Evolutionary conservation across 2,797 vertebrate genomes (phyloP), one percentile per base, ranked within the genome.

Genomic region (Gymnoscopelus microlampas): DNA sequence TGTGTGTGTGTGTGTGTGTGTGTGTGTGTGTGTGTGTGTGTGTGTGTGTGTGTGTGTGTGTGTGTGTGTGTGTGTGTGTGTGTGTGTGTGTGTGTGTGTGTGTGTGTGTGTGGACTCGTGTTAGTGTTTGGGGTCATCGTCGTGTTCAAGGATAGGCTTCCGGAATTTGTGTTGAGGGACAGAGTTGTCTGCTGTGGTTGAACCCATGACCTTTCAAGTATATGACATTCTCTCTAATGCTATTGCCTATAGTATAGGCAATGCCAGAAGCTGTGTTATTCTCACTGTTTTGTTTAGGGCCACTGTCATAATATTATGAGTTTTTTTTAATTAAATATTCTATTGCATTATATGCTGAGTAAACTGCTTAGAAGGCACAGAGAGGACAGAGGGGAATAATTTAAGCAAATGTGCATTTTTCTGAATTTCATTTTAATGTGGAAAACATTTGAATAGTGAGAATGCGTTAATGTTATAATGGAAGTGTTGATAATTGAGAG

Each of bases 191-290:
- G 61, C 70, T 49, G 73, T 12, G 70, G 84, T 82, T 78, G 84
- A 85, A 87, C 71, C 53, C 66, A 66, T 71, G 82, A 91, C 85
- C 90, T 91, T 86, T 88, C 69, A 74, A 56, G 86, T 73, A 74
- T 4, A 48, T 53, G 61, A 79, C 81, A 74, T 82, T 81, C 70
- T 74, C 68, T 47, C 71, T 78, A 84, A 81, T 87, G 39, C 39
- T 44, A 44, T 26, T n/a, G n/a, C n/a, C n/a, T n/a, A 2, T 26
- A 3, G 70, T 78, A 73, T 71, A 53, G 58, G 58, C 74, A 26
- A 66, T 53, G 1, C 3, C 68, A 74, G 32, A 65, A 53, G 23
- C 29, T 5, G 39, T 69, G 56, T 71, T 65, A 65, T 77, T 77
- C 53, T 35, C 51, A 3, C 19, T 5, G 24, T 55, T 63, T 71